Evolutionary conservation across 2,113 vertebrate species (phyloP).

Genomic region (Nothocercus nigrocapillus): DNA sequence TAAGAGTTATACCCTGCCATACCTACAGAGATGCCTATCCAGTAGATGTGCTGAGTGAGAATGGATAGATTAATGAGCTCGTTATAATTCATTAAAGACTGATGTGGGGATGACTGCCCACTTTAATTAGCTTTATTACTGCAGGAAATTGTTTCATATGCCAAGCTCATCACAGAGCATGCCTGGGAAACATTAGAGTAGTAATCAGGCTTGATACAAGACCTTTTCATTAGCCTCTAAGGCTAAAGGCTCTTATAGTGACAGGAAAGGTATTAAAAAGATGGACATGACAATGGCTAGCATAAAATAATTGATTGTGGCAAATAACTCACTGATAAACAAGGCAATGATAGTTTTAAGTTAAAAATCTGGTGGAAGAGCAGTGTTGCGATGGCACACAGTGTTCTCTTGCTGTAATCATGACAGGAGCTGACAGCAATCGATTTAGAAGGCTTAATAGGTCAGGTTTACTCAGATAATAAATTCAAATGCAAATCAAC

Average conservation of each 20-base stretch:
- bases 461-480: constrained; percentile 53
- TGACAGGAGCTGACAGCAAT: constrained; percentile 56
- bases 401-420: constrained; percentile 35
- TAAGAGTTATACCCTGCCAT: not conserved
- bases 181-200: constrained; percentile 75
- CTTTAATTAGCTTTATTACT: constrained; percentile 85
- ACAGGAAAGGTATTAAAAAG: constrained; percentile 60
- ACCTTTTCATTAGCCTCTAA: constrained; percentile 72
- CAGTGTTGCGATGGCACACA: not conserved
- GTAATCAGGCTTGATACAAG: constrained; percentile 71
- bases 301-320: constrained; percentile 48
- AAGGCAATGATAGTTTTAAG: constrained; percentile 13
- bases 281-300: constrained; percentile 17
- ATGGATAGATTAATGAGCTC: constrained; percentile 77
- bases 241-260: constrained; percentile 61
- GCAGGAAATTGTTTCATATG: constrained; percentile 82
- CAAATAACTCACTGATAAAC: constrained; percentile 52
- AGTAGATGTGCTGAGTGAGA: constrained; percentile 46
- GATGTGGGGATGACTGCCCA: constrained; percentile 78
- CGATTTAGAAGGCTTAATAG: constrained; percentile 58
- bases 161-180: constrained; percentile 75
- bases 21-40: constrained; percentile 39
- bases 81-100: constrained; percentile 83
- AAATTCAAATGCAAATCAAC: constrained; percentile 58
- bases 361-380: constrained; percentile 14